Evolutionary conservation across 2,888 invertebrate species (phyloP), one percentile per base, ranked within the genome.

Genomic region (Xestia c-nigrum): DNA sequence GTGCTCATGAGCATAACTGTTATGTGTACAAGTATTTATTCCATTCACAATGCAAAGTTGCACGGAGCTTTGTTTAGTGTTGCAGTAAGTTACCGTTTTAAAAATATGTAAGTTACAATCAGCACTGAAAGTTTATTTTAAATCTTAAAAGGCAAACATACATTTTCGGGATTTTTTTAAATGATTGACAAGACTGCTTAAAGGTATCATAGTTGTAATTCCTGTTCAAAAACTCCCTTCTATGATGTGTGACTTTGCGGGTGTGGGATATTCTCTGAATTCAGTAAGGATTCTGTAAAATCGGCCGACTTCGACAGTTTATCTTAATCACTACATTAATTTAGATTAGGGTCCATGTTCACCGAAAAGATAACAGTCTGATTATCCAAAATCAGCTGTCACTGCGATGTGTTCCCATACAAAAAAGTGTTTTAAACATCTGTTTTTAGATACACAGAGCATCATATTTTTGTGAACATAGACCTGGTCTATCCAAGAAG

Each of bases 31-130:
- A 4, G 14, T 69, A 40, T 81, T 14, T 81, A 79, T 47, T 73
- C 80, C 50, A 14, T 61, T 21, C 68, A 84, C 19, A 31, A 24
- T 24, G 69, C 38, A 72, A 50, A 73, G 57, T 69, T 40, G 43
- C 81, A 81, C 7, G 80, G 59, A 69, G 80, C 61, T 66, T 7
- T 69, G 9, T 81, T 72, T 84, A 31, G 68, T 73, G 12, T 84
- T 0, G 80, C 80, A 69, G 81, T 81, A 81, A 81, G 81, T 63
- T 57, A 57, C 6, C 24, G 24, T 57, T 57, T 14, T 57, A 24
- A 6, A 14, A 57, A 14, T 10, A 43, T 43, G 43, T 43, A 24
- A 57, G 57, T 24, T 57, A 55, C 55, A n/a, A n/a, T 55, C n/a
- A 55, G n/a, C n/a, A 55, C 55, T 55, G 55, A 55, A 55, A n/a